Conservation (phyloP, 1,140 invertebrate genomes). For the Heliconius hermathena region DNA sequence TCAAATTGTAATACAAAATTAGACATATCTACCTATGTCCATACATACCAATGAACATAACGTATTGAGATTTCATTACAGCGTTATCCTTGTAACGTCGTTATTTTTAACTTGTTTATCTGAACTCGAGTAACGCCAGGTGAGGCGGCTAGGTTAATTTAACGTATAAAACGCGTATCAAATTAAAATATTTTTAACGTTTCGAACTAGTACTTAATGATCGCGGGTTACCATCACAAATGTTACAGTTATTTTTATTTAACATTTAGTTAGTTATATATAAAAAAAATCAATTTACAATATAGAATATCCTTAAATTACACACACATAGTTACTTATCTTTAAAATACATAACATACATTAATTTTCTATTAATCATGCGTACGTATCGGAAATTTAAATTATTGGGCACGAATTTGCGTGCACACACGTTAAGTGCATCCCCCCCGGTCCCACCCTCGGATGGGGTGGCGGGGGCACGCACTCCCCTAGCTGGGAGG, state of each 20-base stretch:
- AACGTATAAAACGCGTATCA: not conserved
- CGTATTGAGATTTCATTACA: conserved; percentile 4
- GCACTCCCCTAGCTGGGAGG: conserved; percentile 52
- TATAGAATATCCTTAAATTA: not conserved
- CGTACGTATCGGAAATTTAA: conserved; percentile 74
- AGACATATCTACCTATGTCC: not conserved
- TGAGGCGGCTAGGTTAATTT: not conserved
- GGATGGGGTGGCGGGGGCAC: conserved; percentile 52
- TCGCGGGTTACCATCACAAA: too few relatives aligned
- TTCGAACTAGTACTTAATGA: too few relatives aligned
- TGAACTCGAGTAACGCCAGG: not conserved
- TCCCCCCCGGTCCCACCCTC: conserved; percentile 37
- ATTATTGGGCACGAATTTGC: conserved; percentile 76
- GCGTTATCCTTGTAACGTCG: conserved; percentile 11
- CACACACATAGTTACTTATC: not conserved
- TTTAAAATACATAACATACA: conserved; percentile 53
- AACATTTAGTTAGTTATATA: not conserved
- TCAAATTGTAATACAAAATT: too few relatives aligned
- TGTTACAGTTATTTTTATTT: too few relatives aligned
- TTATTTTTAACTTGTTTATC: conserved; percentile 16
- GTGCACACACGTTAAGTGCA: conserved; percentile 72
- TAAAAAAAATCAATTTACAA: not conserved
- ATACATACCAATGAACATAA: not conserved
- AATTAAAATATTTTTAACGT: too few relatives aligned
- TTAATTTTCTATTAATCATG: conserved; percentile 75